Evolutionary conservation across 2,888 invertebrate genomes (phyloP).

Genomic region (Scaptomyza reducta): DNA sequence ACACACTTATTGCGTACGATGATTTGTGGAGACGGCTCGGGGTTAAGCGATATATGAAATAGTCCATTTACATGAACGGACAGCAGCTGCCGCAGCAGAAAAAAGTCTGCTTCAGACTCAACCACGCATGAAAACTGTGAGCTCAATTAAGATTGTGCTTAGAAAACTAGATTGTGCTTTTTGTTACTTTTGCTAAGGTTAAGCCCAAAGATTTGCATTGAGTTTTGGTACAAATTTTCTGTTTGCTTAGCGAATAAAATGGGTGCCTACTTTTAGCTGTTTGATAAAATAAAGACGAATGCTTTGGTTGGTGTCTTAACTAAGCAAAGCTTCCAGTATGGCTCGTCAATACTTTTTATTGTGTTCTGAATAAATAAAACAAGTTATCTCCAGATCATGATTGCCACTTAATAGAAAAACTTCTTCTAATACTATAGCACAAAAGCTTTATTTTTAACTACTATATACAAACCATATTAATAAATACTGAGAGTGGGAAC

Average conservation of each 20-base stretch:
- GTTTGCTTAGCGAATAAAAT: not conserved
- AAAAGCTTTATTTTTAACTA: not conserved
- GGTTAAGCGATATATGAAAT: constrained; percentile 61
- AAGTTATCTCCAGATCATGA: not conserved
- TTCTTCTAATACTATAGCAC: too few relatives aligned
- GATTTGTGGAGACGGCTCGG: constrained; percentile 69
- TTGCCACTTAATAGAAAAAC: too few relatives aligned
- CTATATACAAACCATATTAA: not conserved
- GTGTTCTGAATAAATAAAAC: constrained; percentile 11
- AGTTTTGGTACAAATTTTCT: fast-evolving
- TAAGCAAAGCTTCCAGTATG: not conserved
- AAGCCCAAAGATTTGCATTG: constrained; percentile 23
- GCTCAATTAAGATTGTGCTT: constrained; percentile 20
- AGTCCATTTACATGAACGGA: constrained; percentile 45
- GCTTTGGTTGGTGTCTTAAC: constrained; percentile 24
- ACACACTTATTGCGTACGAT: constrained; percentile 62
- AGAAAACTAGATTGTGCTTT: constrained; percentile 12
- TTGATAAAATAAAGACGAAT: too few relatives aligned
- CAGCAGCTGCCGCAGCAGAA: constrained; percentile 26
- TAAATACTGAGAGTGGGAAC: not conserved
- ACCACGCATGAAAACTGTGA: constrained; percentile 63
- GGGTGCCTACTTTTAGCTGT: constrained; percentile 20
- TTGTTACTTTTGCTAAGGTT: too few relatives aligned
- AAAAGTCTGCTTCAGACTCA: constrained; percentile 32
- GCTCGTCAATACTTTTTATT: not conserved